Evolutionary conservation across 1,140 invertebrate species (phyloP).

Genomic region (Diabrotica virgifera): DNA sequence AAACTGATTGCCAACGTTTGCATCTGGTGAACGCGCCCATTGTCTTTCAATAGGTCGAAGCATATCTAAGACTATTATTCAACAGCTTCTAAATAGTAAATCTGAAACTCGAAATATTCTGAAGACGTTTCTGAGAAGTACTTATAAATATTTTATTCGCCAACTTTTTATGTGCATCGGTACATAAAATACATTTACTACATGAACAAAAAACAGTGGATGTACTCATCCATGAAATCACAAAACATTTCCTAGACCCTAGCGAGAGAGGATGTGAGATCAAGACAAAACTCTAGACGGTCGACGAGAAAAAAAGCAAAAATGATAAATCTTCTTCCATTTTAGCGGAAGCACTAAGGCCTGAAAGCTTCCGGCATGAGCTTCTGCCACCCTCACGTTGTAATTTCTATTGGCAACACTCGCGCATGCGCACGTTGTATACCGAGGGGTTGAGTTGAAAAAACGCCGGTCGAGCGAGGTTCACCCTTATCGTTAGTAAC

Average conservation of each 20-base stretch:
- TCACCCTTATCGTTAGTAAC: neutral
- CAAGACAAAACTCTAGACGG: neutral
- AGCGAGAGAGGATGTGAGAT: constrained; percentile 6
- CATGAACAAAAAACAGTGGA: neutral
- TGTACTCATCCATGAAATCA: neutral
- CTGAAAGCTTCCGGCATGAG: constrained; percentile 37
- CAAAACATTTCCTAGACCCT: constrained; percentile 4
- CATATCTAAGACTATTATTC: too few relatives aligned
- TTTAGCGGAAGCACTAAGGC: constrained; percentile 38
- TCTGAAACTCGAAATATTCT: too few relatives aligned
- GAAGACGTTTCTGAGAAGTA: too few relatives aligned
- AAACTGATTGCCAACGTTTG: too few relatives aligned
- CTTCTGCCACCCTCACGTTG: constrained; percentile 27
- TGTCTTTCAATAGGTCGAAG: too few relatives aligned
- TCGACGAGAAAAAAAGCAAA: neutral
- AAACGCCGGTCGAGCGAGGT: neutral
- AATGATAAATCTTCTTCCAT: constrained; percentile 32
- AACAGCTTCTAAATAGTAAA: too few relatives aligned
- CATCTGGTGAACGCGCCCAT: too few relatives aligned
- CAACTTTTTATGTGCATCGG: too few relatives aligned
- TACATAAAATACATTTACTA: too few relatives aligned
- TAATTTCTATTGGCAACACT: constrained; percentile 28
- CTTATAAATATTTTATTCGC: too few relatives aligned
- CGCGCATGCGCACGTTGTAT: constrained; percentile 21
- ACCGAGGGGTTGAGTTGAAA: neutral